A percentile compares a stretch with the other conserved stretches of the same genome.
These are phyloP conservation scores for Sceloporus tristichus DNA, from an alignment of 2,113 vertebrate species.

Conservation along the genomic window DNA sequence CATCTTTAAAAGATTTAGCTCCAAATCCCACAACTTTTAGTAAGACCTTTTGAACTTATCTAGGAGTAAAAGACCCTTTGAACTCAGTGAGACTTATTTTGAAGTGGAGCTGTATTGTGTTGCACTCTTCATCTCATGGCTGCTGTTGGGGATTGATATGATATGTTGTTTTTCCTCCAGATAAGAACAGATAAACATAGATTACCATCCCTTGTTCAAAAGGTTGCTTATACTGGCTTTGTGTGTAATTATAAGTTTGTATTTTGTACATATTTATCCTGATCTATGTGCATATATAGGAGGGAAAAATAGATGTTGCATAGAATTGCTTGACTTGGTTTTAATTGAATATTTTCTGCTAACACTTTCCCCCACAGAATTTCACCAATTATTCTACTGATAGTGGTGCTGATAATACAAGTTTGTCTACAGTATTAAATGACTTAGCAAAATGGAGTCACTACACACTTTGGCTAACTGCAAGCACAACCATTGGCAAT, in stretches of 20 bases:
- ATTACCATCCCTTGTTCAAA: no score
- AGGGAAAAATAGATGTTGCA: background rate
- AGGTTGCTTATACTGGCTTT: no score
- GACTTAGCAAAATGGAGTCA: constrained; percentile 81
- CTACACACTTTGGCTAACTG: constrained; percentile 83
- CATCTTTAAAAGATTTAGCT: background rate
- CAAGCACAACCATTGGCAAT: constrained; percentile 81
- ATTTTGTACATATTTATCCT: background rate
- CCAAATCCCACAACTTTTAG: background rate
- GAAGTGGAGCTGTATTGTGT: background rate
- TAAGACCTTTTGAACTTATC: background rate
- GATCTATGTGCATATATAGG: background rate
- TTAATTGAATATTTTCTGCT: constrained; percentile 9
- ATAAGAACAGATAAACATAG: no score
- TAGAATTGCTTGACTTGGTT: constrained; percentile 17
- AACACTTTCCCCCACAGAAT: constrained; percentile 72
- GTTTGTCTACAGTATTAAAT: constrained; percentile 74
- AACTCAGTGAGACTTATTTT: background rate
- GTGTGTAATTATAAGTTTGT: background rate
- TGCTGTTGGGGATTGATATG: background rate
- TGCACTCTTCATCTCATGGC: background rate
- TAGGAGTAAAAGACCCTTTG: background rate
- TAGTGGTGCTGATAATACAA: constrained; percentile 52
- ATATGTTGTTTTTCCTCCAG: background rate
- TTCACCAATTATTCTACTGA: constrained; percentile 71